These are phyloP conservation scores for Pammene aurita DNA, from an alignment of 2,888 invertebrate genomes.

Conservation along the genomic window DNA sequence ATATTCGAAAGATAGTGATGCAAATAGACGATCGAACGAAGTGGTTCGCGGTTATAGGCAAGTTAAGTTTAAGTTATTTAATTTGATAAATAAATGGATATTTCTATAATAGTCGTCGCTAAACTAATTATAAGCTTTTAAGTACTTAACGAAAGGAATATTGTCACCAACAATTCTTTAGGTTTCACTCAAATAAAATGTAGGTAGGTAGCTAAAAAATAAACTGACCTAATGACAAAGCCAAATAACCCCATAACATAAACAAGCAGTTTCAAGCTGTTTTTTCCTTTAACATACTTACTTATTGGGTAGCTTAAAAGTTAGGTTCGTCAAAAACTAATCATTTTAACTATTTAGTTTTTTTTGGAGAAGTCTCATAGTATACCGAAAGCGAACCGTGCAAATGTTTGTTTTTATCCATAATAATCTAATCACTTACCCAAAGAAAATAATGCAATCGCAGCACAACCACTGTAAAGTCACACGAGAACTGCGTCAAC, in stretches of 20 bases:
- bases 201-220: neutral
- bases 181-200: neutral
- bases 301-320: too few species aligned
- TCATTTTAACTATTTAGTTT: too few species aligned
- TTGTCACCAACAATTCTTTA: too few species aligned
- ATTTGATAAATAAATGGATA: neutral
- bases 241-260: too few species aligned
- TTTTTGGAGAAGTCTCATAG: neutral
- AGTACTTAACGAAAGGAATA: too few species aligned
- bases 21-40: too few species aligned
- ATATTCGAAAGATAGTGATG: too few species aligned
- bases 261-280: too few species aligned
- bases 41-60: neutral
- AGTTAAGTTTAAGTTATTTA: neutral
- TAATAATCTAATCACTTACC: conserved; percentile 27
- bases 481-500: conserved; percentile 4
- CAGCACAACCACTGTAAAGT: conserved; percentile 15
- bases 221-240: too few species aligned
- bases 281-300: too few species aligned
- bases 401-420: neutral
- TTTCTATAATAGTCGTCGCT: neutral
- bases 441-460: conserved; percentile 12
- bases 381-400: neutral
- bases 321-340: too few species aligned
- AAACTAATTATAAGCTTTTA: neutral